A percentile compares a stretch with the other conserved stretches of the same genome.
Evolutionary conservation across 2,797 vertebrate genomes (phyloP).

Genomic region (Kryptopterus vitreolus): DNA sequence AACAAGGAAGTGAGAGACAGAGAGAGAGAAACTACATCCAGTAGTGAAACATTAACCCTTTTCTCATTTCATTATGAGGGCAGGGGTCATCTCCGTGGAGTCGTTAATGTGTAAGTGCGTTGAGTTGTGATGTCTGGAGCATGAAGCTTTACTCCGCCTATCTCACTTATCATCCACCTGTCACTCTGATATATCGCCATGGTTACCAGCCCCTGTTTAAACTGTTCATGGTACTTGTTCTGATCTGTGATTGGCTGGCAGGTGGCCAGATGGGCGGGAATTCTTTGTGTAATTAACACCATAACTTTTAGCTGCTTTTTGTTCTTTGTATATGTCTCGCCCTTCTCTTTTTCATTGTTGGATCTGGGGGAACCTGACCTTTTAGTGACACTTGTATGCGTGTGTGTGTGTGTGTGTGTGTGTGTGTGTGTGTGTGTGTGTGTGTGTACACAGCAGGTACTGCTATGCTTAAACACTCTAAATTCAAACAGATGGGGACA

Average conservation of each 20-base stretch:
- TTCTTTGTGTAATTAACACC: constrained; percentile 31
- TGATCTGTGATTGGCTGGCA: constrained; percentile 43
- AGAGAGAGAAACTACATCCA: background rate
- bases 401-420: background rate
- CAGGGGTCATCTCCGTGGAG: constrained; percentile 46
- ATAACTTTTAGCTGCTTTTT: background rate
- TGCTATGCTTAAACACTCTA: constrained; percentile 9
- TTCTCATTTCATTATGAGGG: constrained; percentile 30
- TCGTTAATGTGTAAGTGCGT: constrained; percentile 48
- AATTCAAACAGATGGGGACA: constrained; percentile 27
- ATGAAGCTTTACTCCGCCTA: constrained; percentile 15
- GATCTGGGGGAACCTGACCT: background rate
- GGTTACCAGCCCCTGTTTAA: constrained; percentile 40
- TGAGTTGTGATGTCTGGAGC: constrained; percentile 37
- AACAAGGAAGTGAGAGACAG: background rate
- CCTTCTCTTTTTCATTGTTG: background rate
- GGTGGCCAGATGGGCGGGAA: constrained; percentile 34
- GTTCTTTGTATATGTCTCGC: background rate
- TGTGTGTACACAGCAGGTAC: background rate
- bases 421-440: constrained; percentile 3
- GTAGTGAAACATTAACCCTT: constrained; percentile 34
- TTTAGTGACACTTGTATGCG: background rate
- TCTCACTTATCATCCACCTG: constrained; percentile 36
- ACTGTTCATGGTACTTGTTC: constrained; percentile 2
- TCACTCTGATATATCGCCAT: constrained; percentile 43